Evolutionary conservation across 2,797 vertebrate species (phyloP).

Genomic region (Chanos chanos): DNA sequence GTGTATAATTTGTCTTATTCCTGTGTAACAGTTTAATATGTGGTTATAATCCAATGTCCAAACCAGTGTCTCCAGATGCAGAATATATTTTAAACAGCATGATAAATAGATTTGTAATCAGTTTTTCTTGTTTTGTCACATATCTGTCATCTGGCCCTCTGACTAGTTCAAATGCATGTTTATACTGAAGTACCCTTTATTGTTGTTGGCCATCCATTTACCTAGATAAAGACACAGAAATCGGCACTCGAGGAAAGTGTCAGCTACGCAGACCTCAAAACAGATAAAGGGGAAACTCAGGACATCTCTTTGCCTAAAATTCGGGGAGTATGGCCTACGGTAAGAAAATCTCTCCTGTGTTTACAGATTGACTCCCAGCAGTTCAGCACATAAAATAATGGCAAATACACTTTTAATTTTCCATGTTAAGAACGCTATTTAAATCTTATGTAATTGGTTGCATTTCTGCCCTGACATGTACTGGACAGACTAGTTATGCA

Average conservation of each 20-base stretch:
- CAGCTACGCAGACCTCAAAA: slow-evolving; percentile 58
- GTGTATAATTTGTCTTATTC: no score
- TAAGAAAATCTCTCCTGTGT: slow-evolving; percentile 43
- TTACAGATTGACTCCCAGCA: no score
- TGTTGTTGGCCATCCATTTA: neutral
- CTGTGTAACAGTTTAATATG: no score
- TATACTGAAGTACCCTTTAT: neutral
- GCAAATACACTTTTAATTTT: neutral
- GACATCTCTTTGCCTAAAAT: slow-evolving; percentile 30
- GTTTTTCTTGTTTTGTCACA: no score
- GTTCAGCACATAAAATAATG: neutral
- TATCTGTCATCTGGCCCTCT: no score
- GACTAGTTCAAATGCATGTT: neutral
- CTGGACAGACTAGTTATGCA: no score
- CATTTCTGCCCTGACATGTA: no score
- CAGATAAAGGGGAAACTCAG: slow-evolving; percentile 52
- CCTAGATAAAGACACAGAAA: slow-evolving; percentile 51
- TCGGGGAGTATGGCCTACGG: slow-evolving; percentile 55
- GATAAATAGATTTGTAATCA: no score
- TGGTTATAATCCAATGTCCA: no score
- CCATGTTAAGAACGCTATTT: neutral
- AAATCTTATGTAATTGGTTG: no score
- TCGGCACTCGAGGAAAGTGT: slow-evolving; percentile 52
- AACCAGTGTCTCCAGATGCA: no score
- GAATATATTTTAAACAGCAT: no score